Percentiles rank a stretch among this genome's conserved stretches.
Conservation (phyloP, 2,888 invertebrate species). For the Bruchidius siliquastri region DNA sequence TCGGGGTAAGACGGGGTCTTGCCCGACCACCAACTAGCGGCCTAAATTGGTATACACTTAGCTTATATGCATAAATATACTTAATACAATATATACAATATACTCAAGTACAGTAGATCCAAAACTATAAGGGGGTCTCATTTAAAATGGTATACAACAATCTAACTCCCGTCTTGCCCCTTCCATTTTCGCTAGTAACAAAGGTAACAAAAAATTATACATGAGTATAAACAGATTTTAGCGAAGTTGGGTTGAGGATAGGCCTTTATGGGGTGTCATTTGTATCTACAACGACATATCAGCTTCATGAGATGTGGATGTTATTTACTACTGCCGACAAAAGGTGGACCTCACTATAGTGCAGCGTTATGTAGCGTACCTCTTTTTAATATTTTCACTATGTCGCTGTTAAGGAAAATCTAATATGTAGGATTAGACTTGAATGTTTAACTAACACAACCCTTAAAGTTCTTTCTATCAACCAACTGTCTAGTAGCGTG, state of each 20-base stretch:
- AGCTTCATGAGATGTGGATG: not conserved
- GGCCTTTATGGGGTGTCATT: conserved; percentile 3
- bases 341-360: too few relatives aligned
- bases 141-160: conserved; percentile 38
- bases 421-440: too few relatives aligned
- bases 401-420: too few relatives aligned
- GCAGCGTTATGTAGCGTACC: too few relatives aligned
- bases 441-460: too few relatives aligned
- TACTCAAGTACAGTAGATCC: conserved; percentile 37
- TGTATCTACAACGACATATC: not conserved
- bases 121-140: conserved; percentile 36
- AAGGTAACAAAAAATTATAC: conserved; percentile 34
- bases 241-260: not conserved
- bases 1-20: conserved; percentile 13
- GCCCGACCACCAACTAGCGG: conserved; percentile 8
- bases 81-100: conserved; percentile 37
- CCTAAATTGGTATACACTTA: conserved; percentile 29
- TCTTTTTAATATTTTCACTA: too few relatives aligned
- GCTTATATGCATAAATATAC: conserved; percentile 33
- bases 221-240: conserved; percentile 25
- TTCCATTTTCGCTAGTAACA: conserved; percentile 23
- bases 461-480: not conserved
- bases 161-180: conserved; percentile 26
- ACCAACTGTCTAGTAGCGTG: not conserved
- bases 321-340: not conserved